Conservation (phyloP, 2,113 vertebrate genomes). For the Rhipidura dahli region DNA sequence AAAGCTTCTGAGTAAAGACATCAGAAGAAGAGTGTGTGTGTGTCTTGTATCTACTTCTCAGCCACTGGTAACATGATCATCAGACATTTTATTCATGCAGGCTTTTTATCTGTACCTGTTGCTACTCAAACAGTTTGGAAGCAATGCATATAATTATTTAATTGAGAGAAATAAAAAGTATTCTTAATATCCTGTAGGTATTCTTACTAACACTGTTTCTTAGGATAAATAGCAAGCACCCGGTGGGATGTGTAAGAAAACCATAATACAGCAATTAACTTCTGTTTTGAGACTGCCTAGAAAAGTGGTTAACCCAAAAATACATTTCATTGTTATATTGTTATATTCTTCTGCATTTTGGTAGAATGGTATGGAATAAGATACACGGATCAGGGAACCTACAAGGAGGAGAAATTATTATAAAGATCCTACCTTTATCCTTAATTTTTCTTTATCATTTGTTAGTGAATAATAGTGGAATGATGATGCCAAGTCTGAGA, state of each 20-base stretch:
- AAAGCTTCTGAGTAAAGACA: background rate
- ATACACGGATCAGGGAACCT: background rate
- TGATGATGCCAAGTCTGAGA: background rate
- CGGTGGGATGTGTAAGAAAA: background rate
- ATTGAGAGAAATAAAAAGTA: background rate
- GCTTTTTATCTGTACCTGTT: background rate
- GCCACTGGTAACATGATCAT: background rate
- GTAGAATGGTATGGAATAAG: background rate
- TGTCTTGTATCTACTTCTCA: background rate
- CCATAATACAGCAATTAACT: background rate
- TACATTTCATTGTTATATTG: background rate
- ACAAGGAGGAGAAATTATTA: background rate
- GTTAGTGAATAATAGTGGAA: background rate
- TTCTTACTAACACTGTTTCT: background rate
- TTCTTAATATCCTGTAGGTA: background rate
- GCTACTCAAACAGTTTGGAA: background rate
- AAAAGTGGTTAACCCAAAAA: background rate
- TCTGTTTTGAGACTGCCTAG: background rate
- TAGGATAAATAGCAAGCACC: background rate
- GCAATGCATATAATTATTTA: background rate
- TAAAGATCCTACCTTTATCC: background rate
- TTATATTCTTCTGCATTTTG: background rate
- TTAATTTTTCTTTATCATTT: background rate
- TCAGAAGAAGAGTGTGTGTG: background rate
- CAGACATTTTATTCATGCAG: background rate